phyloP scores from a whole-genome alignment of 2,113 vertebrate genomes.

The Microtus ochrogaster region DNA sequence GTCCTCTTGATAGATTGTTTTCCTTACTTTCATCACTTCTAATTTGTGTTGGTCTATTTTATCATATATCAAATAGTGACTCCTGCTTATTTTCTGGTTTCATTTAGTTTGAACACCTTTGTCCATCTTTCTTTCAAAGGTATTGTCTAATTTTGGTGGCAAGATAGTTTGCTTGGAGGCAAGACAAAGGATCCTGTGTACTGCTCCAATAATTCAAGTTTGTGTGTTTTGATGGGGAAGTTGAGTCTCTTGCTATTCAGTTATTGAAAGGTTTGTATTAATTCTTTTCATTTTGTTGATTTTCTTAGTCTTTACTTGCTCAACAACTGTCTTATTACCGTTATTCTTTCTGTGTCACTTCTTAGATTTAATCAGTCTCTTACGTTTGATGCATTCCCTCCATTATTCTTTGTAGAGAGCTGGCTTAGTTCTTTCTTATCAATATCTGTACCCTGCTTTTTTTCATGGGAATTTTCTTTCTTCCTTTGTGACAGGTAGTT shows the following conservation, averaged over 20 bases:
- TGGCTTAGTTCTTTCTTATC: not conserved
- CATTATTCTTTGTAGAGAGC: not conserved
- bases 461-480: not conserved
- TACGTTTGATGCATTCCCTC: not conserved
- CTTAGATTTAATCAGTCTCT: not conserved
- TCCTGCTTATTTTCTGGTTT: not conserved
- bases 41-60: not conserved
- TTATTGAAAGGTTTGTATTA: not conserved
- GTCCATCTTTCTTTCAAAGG: not conserved
- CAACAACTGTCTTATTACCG: not conserved
- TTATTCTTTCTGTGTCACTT: not conserved
- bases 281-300: not conserved
- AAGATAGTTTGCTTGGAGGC: not conserved
- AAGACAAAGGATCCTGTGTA: not conserved
- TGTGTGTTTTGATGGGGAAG: not conserved
- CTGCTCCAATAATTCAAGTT: not conserved
- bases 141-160: not conserved
- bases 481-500: not conserved
- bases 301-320: not conserved
- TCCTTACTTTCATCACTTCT: not conserved
- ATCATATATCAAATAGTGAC: not conserved
- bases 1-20: not conserved
- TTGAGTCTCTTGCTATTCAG: not conserved
- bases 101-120: not conserved
- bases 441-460: not conserved